Base-by-base conservation (phyloP, 1,140 invertebrate genomes). In the Mactra quadrangularis region DNA sequence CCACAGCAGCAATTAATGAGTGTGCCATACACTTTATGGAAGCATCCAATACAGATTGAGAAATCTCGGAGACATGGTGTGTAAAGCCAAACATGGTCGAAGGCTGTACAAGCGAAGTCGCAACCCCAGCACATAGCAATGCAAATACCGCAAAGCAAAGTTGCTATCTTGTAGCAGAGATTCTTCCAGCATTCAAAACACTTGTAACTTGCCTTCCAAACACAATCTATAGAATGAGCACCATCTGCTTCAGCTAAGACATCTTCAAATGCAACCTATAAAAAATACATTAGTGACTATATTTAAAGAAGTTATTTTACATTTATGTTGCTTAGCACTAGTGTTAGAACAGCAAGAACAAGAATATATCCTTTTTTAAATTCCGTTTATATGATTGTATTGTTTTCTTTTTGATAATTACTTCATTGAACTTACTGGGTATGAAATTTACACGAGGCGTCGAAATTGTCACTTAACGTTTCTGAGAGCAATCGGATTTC, bases 221-320 rank as follows among this genome's bases (percentile, higher is more conserved):
- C 95, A 88, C 95, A 96, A 89, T 96, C 95, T 1, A 95, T 94
- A 83, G 95, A 96, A 47, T 95, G 92, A 2, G 95, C 95, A 2
- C 95, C 95, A 75, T 96, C 95, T 13, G 96, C 96, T 91, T 97
- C 96, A 0, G 95, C 96, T 47, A 96, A 94, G 55, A 96, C 94
- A 84, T 96, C 96, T 82, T 96, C 95, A 95, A 96, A 96, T 62
- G 41, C 38, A 3, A 66, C 60, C 76, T 78, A 17, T 47, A 25
- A 45, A 9, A 7, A 2, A 27, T 13, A 59, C n/a, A n/a, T n/a
- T n/a, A n/a, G n/a, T n/a, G n/a, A n/a, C n/a, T n/a, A n/a, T n/a
- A n/a, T n/a, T n/a, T n/a, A n/a, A n/a, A n/a, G n/a, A n/a, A n/a
- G n/a, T n/a, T n/a, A n/a, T n/a, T n/a, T n/a, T n/a, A n/a, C n/a